Base-by-base conservation (phyloP, 2,113 vertebrate genomes). In the Oncorhynchus keta region DNA sequence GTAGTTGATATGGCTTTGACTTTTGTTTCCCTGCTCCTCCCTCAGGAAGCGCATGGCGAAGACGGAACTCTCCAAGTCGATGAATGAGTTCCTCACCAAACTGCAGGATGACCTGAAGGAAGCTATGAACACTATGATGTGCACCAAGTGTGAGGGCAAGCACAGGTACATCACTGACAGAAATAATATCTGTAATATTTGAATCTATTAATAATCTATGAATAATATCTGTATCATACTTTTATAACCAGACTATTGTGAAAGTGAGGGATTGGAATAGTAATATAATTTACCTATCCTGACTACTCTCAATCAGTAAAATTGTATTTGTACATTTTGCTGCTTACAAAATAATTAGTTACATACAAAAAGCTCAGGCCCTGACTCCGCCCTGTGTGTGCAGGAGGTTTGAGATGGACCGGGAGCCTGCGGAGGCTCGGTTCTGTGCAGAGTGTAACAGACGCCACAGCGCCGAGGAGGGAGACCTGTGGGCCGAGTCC, bases 71-170 rank as follows among this genome's bases (percentile, higher is more conserved):
- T 94, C 94, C 4, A 93, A 94, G 73, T 97, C 97, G 7, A 94
- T 98, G 95, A 95, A 95, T 0, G 96, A 97, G 79, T 96, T 99
- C 86, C 93, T 98, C 73, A 94, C 92, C 66, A 96, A 96, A 79
- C 94, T 99, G 82, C 97, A 98, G 89, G 97, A 97, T 18, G 96
- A 98, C 78, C 92, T 99, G 83, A 95, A 94, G 73, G 97, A 98
- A 76, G 96, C 96, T 87, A 96, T 98, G 96, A 98, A 98, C 91
- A 98, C 96, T 68, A 98, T 99, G 97, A 96, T 95, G 95, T 98
- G 97, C 84, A 97, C 95, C 81, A 95, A 95, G 80, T 98, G 97
- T 90, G 95, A 96, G 89, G 96, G 97, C 77, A 97, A 97, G 89
- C 97, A 98, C 92, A 96, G 92, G 97, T 97, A 92, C 13, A 91